Evolutionary conservation across 1,140 invertebrate genomes (phyloP), one percentile per base, ranked within the genome.

Genomic region (Bradynema listronoti): DNA sequence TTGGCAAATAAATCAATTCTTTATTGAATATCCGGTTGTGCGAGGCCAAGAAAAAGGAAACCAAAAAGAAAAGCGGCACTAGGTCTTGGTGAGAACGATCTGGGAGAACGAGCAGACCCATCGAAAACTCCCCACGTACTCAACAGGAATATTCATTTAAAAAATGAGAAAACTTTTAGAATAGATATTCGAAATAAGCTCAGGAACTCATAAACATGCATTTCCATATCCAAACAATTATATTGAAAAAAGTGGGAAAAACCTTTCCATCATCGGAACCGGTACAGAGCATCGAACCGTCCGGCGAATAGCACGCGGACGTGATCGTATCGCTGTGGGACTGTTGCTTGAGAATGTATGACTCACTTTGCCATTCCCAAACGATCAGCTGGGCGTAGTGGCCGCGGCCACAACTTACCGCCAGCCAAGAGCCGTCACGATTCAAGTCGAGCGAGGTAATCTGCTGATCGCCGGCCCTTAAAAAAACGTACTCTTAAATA

Each of bases 351-450:
- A 69, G 33, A n/a, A 72, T 33, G 42, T 65, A 73, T 16, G 56
- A 47, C 50, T 69, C 67, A 43, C 63, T 68, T 34, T 72, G 56
- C 64, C 65, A 59, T 32, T 73, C 67, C 67, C 67, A 69, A 3
- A 69, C 67, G 36, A 57, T 19, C 16, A 69, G 32, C 14, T 67
- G 61, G 22, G 54, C 51, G 9, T 72, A 41, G 6, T 33, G 56
- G 27, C 67, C 67, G 1, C 42, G 63, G 22, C 67, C 67, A 49
- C 63, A 56, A 11, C 61, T 61, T n/a, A 69, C 55, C 14, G 61
- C 69, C 24, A 69, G 39, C 63, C 63, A 72, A 61, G 59, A 41
- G 14, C 56, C 57, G 29, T 33, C 27, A 9, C 46, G 32, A 46
- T 65, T 71, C 11, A 69, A 14, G 30, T 64, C 39, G 5, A 69